Evolutionary conservation across 2,888 invertebrate species (phyloP), one percentile per base, ranked within the genome.

Genomic region (Stramonita haemastoma): DNA sequence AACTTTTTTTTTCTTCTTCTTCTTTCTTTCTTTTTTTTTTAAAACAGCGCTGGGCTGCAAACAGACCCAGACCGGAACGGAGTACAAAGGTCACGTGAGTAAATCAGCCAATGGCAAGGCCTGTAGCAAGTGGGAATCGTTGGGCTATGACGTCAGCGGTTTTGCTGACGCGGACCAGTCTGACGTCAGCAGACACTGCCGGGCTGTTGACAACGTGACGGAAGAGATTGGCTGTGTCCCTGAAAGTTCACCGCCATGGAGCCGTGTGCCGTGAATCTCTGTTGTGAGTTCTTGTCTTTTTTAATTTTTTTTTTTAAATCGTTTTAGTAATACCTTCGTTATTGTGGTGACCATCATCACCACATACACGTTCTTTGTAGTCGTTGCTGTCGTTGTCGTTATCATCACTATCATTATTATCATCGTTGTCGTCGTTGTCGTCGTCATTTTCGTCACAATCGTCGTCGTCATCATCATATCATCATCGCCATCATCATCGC

Each of bases 11-110:
- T 46, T 46, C 8, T 46, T 46, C 2, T 13, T n/a, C 73, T 73
- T 2, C 17, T 32, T 19, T 29, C 79, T 29, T 15, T 0, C 5
- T 5, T 11, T 60, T 11, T 19, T 11, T 32, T 8, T 32, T 83
- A 17, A 83, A 70, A 26, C 32, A 89, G 87, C 81, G 34, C 36
- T 86, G 22, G 89, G 86, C 1, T 89, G 89, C 87, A 46, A 79
- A 17, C 86, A 86, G 22, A 86, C 89, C 34, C 46, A 17, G 17
- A 17, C 29, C 6, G 89, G 89, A 57, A 79, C 8, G 1, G 89
- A 89, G 8, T 89, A 89, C 81, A 86, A 66, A 26, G 89, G 89
- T 8, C 34, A 32, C 60, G 56, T 57, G 81, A 66, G 32, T 36
- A 26, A 32, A 32, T 87, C 89, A 17, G 60, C 36, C 34, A 66